Conservation (phyloP, 1,140 invertebrate species). For the Apis florea region DNA sequence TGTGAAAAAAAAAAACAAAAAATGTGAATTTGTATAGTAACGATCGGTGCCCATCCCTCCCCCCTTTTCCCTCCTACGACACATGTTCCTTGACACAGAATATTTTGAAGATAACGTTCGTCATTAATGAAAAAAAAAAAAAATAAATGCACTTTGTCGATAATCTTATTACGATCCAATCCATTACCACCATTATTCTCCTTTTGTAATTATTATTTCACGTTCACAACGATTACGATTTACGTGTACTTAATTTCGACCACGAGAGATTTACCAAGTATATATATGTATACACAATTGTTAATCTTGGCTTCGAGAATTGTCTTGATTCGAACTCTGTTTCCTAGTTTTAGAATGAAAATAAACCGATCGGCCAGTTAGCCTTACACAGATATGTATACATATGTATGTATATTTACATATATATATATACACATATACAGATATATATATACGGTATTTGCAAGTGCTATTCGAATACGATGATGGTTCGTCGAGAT, state of each 20-base stretch:
- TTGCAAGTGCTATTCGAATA: no score
- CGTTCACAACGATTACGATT: not conserved
- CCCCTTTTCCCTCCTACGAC: not conserved
- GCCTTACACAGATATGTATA: not conserved
- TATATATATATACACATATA: not conserved
- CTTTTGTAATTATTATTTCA: not conserved
- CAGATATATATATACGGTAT: no score
- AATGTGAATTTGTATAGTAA: not conserved
- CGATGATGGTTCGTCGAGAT: no score
- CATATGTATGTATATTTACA: not conserved
- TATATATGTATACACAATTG: no score
- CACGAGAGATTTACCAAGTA: not conserved
- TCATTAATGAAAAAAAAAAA: slow-evolving; percentile 18
- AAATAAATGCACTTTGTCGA: slow-evolving; percentile 37
- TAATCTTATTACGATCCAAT: slow-evolving; percentile 19
- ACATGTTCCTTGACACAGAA: not conserved
- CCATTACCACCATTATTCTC: not conserved
- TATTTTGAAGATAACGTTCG: not conserved
- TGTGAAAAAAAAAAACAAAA: no score
- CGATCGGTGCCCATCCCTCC: not conserved
- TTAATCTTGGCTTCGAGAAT: not conserved
- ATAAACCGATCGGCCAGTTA: not conserved
- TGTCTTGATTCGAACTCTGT: not conserved
- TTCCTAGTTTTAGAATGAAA: not conserved
- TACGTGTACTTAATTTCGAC: not conserved